Evolutionary conservation across 2,888 invertebrate species (phyloP), one percentile per base, ranked within the genome.

Genomic region (Hydrotaea diabolus): DNA sequence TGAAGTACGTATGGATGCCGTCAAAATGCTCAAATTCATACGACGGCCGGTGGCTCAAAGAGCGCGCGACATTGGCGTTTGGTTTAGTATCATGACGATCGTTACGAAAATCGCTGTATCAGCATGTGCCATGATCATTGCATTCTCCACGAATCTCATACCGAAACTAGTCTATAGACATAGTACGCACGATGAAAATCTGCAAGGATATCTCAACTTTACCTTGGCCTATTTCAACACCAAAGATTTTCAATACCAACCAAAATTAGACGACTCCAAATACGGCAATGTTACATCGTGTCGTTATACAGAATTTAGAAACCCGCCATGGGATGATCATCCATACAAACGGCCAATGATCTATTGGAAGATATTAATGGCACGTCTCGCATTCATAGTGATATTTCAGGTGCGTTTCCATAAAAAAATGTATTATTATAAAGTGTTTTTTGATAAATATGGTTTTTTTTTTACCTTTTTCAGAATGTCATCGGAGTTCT

Each of bases 71-170:
- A 97, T 97, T 87, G 97, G 97, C 36, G 94, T 96, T 13, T 97
- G 96, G 96, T 95, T 94, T 88, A 93, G 94, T 81, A 96, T 97
- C 64, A 93, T 97, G 91, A 95, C 95, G 86, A 94, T 95, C 5
- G 93, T 97, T 7, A 96, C 96, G 19, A 94, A 95, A 87, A 93
- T 97, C 82, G 95, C 96, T 9, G 95, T 97, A 4, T 94, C 95
- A 15, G 95, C 96, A 0, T 97, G 97, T 92, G 96, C 95, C 80
- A 94, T 96, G 90, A 95, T 96, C 85, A 96, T 97, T 89, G 97
- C 97, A 53, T 96, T 97, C 92, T 96, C 97, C 11, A 96, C 96
- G 0, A 96, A 96, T 91, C 95, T 96, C 89, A 96, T 97, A 89
- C 97, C 97, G 19, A 94, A 95, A 88, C 89, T 96, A 83, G 95